These are phyloP conservation scores for Puma concolor DNA, from an alignment of 2,113 vertebrate species.

Conservation along the genomic window DNA sequence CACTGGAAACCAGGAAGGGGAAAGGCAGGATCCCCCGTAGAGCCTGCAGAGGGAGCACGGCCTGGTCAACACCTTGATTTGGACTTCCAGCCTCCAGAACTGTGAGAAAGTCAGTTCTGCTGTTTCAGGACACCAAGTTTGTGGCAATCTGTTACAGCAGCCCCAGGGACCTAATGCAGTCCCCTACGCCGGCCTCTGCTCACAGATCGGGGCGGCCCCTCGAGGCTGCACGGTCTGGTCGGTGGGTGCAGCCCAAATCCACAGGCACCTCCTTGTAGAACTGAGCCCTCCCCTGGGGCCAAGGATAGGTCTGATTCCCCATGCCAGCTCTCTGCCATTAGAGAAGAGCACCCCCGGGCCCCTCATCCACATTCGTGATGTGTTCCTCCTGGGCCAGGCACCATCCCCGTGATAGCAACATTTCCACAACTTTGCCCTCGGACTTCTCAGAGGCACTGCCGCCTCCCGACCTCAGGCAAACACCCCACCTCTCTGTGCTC, in stretches of 20 bases:
- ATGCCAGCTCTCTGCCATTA: neutral
- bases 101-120: neutral
- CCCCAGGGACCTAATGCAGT: neutral
- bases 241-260: neutral
- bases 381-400: neutral
- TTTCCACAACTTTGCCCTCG: neutral
- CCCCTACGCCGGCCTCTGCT: neutral
- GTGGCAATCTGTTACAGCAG: neutral
- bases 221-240: fast-evolving
- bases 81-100: neutral
- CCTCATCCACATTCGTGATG: neutral
- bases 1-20: neutral
- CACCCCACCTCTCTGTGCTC: neutral
- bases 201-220: neutral
- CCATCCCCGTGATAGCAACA: fast-evolving
- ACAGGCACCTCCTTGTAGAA: neutral
- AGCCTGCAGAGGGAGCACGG: neutral
- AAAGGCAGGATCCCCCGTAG: fast-evolving
- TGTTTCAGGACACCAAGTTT: neutral
- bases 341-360: neutral
- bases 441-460: neutral
- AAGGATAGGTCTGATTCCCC: neutral
- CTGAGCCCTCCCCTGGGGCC: neutral
- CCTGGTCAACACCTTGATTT: neutral
- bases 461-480: neutral